Base-by-base conservation (phyloP, 2,113 vertebrate genomes). In the Corynorhinus townsendii region DNA sequence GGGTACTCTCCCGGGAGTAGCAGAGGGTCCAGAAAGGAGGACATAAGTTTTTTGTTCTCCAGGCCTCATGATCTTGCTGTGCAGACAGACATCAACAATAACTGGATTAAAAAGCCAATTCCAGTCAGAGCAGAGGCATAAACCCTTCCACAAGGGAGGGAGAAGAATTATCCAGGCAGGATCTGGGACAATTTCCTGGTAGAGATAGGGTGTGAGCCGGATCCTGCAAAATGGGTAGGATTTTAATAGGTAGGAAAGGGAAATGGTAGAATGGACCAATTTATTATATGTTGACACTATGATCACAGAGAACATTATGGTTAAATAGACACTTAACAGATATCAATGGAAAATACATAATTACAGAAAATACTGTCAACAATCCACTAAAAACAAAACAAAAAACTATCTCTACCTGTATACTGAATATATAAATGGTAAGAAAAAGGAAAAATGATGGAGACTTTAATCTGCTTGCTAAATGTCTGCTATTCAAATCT, bases 401-500 rank as follows among this genome's bases (percentile, higher is more conserved):
- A 86, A 54, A 95, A 82, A 24, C 75, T 43, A 52, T n/a, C 24
- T 73, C n/a, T 54, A 68, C 22, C 35, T 43, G 8, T 90, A 62
- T 33, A 83, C 17, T 89, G 87, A 95, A 91, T 83, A 52, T 81
- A 45, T 28, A 62, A 62, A 86, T 16, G 43, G 49, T 69, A 40
- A 69, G 35, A 90, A 94, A 93, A 68, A 66, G 43, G 14, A 86
- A 64, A 30, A 59, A 95, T 30, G 95, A 69, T 9, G 83, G 45
- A 49, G 45, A 69, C 35, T 94, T 85, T 73, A 71, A 84, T 93
- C 68, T 86, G 59, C 47, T 86, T 52, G 68, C n/a, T 87, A 92
- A 95, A 59, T 40, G 43, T 77, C 90, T 96, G n/a, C 49, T 75
- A 68, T 93, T 92, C 49, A 69, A 72, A 80, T 71, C 54, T 90